These are phyloP conservation scores for Dione vanillae DNA, from an alignment of 2,888 invertebrate species.

Conservation along the genomic window DNA sequence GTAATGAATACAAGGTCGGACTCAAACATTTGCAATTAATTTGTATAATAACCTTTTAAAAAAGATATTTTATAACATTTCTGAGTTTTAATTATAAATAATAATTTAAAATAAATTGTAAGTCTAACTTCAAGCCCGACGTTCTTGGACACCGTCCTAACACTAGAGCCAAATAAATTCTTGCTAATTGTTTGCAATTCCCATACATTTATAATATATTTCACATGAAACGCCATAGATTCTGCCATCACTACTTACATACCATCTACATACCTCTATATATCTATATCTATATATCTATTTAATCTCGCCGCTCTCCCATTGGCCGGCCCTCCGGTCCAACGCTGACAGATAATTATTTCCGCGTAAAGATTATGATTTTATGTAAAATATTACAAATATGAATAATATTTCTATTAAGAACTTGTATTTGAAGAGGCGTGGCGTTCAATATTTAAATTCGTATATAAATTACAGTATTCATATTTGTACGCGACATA, in stretches of 20 bases:
- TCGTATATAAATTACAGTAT: not conserved
- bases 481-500: not conserved
- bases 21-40: conserved; percentile 2
- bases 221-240: no score
- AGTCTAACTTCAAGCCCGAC: not conserved
- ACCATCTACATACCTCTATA: not conserved
- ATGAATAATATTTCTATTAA: conserved; percentile 10
- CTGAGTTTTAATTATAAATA: not conserved
- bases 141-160: not conserved
- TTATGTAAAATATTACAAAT: conserved; percentile 22
- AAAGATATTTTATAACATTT: not conserved
- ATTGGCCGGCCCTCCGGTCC: not conserved
- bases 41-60: not conserved
- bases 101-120: not conserved
- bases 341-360: conserved; percentile 1
- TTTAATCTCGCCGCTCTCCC: not conserved
- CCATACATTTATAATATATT: no score
- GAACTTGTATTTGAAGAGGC: conserved; percentile 2
- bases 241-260: not conserved
- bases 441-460: not conserved
- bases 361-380: conserved; percentile 5
- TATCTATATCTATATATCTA: conserved; percentile 8
- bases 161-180: not conserved
- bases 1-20: conserved; percentile 9
- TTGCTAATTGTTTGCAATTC: no score